Conservation (phyloP, 2,113 vertebrate species). For the Microtus oregoni region DNA sequence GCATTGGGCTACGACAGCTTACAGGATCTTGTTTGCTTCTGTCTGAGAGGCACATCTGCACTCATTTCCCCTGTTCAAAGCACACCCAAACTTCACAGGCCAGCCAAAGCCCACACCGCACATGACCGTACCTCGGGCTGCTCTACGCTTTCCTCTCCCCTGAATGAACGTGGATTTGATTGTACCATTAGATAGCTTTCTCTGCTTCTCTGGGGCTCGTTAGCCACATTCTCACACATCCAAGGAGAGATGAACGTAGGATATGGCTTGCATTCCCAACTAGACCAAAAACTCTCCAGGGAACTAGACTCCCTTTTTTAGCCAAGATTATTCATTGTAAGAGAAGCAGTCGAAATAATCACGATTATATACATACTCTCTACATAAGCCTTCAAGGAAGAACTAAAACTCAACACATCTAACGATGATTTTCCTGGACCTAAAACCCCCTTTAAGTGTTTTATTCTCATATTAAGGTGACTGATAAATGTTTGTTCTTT, state of each 20-base stretch:
- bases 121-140: neutral
- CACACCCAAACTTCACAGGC: neutral
- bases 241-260: neutral
- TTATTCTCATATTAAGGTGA: neutral
- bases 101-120: neutral
- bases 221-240: neutral
- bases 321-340: neutral
- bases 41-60: neutral
- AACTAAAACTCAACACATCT: conserved; percentile 20
- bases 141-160: neutral
- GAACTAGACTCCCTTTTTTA: neutral
- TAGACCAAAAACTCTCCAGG: neutral
- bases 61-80: neutral
- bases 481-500: conserved; percentile 30
- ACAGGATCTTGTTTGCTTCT: neutral
- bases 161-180: neutral
- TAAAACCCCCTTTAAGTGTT: neutral
- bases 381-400: conserved; percentile 21
- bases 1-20: neutral
- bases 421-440: neutral
- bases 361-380: neutral
- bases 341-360: conserved; percentile 1
- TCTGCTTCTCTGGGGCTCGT: neutral
- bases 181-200: neutral
- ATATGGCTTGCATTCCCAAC: neutral